A percentile compares a stretch with the other conserved stretches of the same genome.
phyloP scores from a whole-genome alignment of 2,113 vertebrate species.

The Morone chrysops region DNA sequence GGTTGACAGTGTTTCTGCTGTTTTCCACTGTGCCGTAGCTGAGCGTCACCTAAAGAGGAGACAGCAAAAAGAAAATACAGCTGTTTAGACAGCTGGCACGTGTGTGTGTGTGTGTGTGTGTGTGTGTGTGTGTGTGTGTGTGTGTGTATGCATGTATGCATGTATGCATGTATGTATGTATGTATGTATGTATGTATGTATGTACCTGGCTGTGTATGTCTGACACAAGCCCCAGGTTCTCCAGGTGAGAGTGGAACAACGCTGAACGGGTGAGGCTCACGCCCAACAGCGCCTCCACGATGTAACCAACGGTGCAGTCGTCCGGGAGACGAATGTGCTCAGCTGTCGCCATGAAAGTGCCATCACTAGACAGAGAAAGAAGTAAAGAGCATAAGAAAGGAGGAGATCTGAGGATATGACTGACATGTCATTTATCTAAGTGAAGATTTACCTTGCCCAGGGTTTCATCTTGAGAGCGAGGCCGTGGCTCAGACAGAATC shows the following conservation, averaged over 20 bases:
- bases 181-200: background rate
- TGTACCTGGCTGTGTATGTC: constrained; percentile 90
- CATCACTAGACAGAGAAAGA: constrained; percentile 76
- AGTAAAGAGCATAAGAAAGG: no score
- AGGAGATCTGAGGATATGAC: background rate
- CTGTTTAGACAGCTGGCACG: background rate
- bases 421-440: background rate
- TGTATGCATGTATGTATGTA: background rate
- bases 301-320: constrained; percentile 94
- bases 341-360: constrained; percentile 91
- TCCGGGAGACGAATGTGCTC: constrained; percentile 93
- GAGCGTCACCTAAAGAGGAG: constrained; percentile 88
- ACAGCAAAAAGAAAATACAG: background rate
- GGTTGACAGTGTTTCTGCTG: constrained; percentile 88
- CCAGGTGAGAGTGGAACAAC: constrained; percentile 95
- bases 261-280: constrained; percentile 89
- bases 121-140: background rate
- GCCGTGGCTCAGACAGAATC: constrained; percentile 93
- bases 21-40: constrained; percentile 92
- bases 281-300: constrained; percentile 90
- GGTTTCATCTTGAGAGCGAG: constrained; percentile 95
- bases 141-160: no score
- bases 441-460: constrained; percentile 90
- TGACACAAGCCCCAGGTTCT: constrained; percentile 92
- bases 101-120: background rate